Base-by-base conservation (phyloP, 2,888 invertebrate genomes). In the Hemistola chrysoprasaria region DNA sequence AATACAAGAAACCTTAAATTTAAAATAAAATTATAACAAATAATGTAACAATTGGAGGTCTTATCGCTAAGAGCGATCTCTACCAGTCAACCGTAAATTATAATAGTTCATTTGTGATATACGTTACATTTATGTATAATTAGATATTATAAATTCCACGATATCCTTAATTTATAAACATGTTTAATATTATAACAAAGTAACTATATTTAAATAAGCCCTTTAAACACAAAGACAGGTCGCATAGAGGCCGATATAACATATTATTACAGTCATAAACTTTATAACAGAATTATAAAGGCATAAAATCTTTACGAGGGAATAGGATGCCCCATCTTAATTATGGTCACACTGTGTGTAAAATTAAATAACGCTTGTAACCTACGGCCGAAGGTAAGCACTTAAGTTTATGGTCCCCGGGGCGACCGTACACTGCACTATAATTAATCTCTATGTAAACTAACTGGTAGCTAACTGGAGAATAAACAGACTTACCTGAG, bases 241-340 rank as follows among this genome's bases (percentile, higher is more conserved):
- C 38, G 26, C 23, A 44, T 24, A 24, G 32, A 11, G 30, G 23
- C 30, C 34, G 20, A 43, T 44, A 32, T 41, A 42, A 44, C 38
- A 32, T 41, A 42, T 42, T 33, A 38, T 27, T 24, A 38, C 26
- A 10, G 24, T 26, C 6, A 35, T 44, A 44, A 44, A 44, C 33
- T 44, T 44, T 44, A 44, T 30, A 44, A 39, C 43, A 30, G 43
- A 44, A 44, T 44, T 44, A 44, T 44, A 39, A 39, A 39, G 34
- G 20, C 29, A 34, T 44, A 34, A 44, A 44, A 38, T 38, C 29
- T 44, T 44, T 44, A 44, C 43, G 43, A 44, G 25, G 26, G 34
- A 22, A 25, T 37, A 43, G 38, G 38, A 44, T 44, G 38, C 38
- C 43, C 43, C 43, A 44, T 44, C 43, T 44, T 44, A 44, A 44